Base-by-base conservation (phyloP, 1,140 invertebrate species). In the Lethocerus indicus region DNA sequence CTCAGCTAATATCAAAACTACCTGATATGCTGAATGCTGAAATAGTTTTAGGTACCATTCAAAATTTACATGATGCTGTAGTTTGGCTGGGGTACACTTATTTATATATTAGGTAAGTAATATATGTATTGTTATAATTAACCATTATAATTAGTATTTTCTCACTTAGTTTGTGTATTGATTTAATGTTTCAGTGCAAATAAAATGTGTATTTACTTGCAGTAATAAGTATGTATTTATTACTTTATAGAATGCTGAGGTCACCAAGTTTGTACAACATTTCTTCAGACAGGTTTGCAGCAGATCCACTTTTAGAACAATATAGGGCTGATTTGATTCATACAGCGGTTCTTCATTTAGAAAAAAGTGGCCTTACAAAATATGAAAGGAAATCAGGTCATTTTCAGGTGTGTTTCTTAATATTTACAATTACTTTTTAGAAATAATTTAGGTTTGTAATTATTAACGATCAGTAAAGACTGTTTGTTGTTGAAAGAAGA, bases 11-110 rank as follows among this genome's bases (percentile, higher is more conserved):
- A 6, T 72, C 76, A 21, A 87, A 87, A 67, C 68, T 99, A 52
- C 81, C 94, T 0, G 95, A 99, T 62, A 90, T 95, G 76, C 68
- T 99, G 12, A 99, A 99, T 68, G 95, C 96, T 0, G 96, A 99
- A 73, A 81, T 98, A 42, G 94, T 98, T 0, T 67, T 98, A 1
- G 96, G 93, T 4, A 95, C 91, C 0, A 81, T 99, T 36, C 92
- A 97, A 63, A 96, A 86, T 65, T 74, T 97, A 0, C 76, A 83
- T 53, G 95, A 98, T 63, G 95, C 94, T 0, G 87, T 94, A 5
- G 82, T 83, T n/a, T 92, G 88, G 88, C 63, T 94, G 1, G 91
- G 91, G 0, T 98, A 98, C 63, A 93, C 93, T 0, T 99, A 99
- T 67, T 71, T 99, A 1, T 98, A 97, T 63, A 86, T 98, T 42